Percentiles rank a stretch among this genome's conserved stretches.
Conservation (phyloP, 2,797 vertebrate species). For the Aldrovandia affinis region DNA sequence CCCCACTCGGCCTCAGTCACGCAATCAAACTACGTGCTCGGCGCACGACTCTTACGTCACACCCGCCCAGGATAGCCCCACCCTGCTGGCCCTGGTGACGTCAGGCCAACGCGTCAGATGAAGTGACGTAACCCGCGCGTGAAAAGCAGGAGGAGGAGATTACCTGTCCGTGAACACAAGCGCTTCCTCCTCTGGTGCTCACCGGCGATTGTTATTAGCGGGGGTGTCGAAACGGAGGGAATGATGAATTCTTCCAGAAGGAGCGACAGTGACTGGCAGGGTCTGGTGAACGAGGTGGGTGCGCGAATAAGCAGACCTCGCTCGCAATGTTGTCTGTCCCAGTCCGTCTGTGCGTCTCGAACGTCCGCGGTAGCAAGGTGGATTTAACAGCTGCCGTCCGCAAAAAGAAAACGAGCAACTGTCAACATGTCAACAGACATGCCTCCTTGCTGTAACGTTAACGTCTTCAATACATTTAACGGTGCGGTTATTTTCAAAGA, state of each 20-base stretch:
- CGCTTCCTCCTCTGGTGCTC: not conserved
- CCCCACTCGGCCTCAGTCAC: no score
- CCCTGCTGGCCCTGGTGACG: slow-evolving; percentile 36
- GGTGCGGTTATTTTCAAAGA: no score
- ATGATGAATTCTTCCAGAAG: slow-evolving; percentile 77
- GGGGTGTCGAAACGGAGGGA: not conserved
- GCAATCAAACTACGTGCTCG: no score
- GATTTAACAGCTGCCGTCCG: no score
- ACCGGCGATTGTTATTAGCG: not conserved
- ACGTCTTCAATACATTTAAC: no score
- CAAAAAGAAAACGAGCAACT: no score
- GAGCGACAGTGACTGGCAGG: slow-evolving; percentile 92
- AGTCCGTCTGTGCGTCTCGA: no score
- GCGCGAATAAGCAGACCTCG: no score
- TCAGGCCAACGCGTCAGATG: slow-evolving; percentile 40
- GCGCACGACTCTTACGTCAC: not conserved
- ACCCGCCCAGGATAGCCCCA: not conserved
- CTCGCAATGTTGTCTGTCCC: no score
- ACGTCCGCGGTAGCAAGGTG: no score
- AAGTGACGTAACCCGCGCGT: slow-evolving; percentile 49
- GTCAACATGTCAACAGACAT: no score
- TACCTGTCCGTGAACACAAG: slow-evolving; percentile 19
- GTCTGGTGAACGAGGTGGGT: slow-evolving; percentile 90
- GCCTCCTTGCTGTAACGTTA: no score
- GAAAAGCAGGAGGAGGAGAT: slow-evolving; percentile 31